A percentile compares a stretch with the other conserved stretches of the same genome.
These are phyloP conservation scores for Caenorhabditis elegans DNA, from an alignment of 1,140 invertebrate genomes.

Conservation along the genomic window DNA sequence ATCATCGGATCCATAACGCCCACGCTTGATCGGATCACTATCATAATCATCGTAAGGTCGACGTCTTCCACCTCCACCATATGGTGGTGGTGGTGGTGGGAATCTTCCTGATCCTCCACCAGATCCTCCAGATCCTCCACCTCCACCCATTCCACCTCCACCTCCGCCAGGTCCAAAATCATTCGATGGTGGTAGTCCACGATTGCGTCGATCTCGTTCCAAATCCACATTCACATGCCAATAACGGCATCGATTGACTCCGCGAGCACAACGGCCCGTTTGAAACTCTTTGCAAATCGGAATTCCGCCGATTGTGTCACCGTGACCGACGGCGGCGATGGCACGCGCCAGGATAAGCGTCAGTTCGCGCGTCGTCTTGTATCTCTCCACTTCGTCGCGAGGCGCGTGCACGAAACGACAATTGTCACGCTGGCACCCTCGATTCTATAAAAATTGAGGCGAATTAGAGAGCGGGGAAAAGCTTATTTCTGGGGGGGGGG, in stretches of 20 bases:
- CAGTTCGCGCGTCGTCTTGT: constrained; percentile 59
- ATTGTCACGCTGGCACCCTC: constrained; percentile 61
- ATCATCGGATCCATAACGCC: constrained; percentile 26
- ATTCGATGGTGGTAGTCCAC: constrained; percentile 28
- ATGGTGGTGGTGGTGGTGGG: neutral
- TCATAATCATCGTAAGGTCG: constrained; percentile 33
- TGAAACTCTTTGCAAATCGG: constrained; percentile 62
- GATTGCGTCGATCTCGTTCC: constrained; percentile 48
- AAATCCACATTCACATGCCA: constrained; percentile 55
- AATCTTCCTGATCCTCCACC: neutral
- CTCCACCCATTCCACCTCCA: neutral
- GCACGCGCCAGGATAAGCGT: constrained; percentile 59
- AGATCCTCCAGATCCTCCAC: neutral
- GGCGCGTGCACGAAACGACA: constrained; percentile 61
- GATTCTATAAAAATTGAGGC: constrained; percentile 53
- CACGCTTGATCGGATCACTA: constrained; percentile 10
- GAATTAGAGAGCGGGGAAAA: neutral
- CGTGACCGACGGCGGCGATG: constrained; percentile 56
- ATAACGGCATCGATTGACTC: constrained; percentile 51
- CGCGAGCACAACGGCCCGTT: constrained; percentile 50
- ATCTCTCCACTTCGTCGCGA: constrained; percentile 59
- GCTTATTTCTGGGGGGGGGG: neutral
- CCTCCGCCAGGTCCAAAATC: constrained; percentile 17
- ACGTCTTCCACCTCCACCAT: constrained; percentile 21
- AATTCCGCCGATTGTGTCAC: constrained; percentile 62